These are phyloP conservation scores for Noctua janthe DNA, from an alignment of 2,888 invertebrate species.

Conservation along the genomic window DNA sequence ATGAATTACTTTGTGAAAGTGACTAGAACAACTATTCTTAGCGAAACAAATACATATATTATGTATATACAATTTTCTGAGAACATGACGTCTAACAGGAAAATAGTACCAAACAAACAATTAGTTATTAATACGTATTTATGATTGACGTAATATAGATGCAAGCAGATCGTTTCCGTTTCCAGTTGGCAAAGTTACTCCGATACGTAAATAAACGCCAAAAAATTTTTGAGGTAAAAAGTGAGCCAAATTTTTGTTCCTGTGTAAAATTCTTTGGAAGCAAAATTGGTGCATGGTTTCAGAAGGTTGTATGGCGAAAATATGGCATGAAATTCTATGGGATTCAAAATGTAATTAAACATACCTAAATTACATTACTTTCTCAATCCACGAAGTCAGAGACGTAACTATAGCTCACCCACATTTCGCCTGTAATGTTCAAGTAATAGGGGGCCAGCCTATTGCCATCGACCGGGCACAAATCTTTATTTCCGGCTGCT, in stretches of 20 bases:
- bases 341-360: background rate
- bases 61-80: background rate
- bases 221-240: background rate
- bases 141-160: slow-evolving; percentile 37
- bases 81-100: slow-evolving; percentile 31
- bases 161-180: slow-evolving; percentile 50
- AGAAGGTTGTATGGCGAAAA: background rate
- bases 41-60: background rate
- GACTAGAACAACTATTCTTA: slow-evolving; percentile 18
- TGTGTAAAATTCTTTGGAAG: background rate
- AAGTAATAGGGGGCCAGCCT: background rate
- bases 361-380: background rate
- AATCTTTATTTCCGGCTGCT: background rate
- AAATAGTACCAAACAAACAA: slow-evolving; percentile 17
- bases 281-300: background rate
- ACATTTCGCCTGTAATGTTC: background rate
- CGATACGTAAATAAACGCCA: slow-evolving; percentile 37
- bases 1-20: slow-evolving; percentile 16
- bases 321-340: too few species aligned
- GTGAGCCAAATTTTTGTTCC: slow-evolving; percentile 24
- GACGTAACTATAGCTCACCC: background rate
- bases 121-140: slow-evolving; percentile 29
- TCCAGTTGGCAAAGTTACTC: slow-evolving; percentile 6
- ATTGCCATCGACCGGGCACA: background rate
- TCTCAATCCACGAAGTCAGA: background rate